Conservation (phyloP, 92 coral and sea anemone genomes). For the Heteractis magnifica region DNA sequence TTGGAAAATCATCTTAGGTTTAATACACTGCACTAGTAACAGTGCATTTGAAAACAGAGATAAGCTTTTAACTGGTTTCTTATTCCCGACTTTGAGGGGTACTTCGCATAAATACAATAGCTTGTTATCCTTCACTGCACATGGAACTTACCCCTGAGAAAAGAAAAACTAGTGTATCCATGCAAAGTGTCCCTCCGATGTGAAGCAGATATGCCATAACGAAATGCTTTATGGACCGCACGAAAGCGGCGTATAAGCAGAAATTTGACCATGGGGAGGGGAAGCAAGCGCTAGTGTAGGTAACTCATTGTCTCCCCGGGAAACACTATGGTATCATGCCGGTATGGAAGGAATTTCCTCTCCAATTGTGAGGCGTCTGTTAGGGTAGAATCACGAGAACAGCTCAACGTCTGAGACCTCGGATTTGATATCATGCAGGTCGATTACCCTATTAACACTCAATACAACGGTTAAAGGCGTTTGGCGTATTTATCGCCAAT, state of each 20-base stretch:
- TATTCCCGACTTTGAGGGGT: too few relatives aligned
- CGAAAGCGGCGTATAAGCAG: background rate
- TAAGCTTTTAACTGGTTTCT: too few relatives aligned
- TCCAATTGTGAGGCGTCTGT: background rate
- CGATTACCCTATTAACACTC: slow-evolving; percentile 6
- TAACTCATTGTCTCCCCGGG: background rate
- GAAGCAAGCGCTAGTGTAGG: background rate
- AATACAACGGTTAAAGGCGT: background rate
- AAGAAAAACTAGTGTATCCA: too few relatives aligned
- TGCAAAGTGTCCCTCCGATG: too few relatives aligned
- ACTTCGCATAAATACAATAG: too few relatives aligned
- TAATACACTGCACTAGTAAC: too few relatives aligned
- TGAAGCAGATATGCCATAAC: too few relatives aligned
- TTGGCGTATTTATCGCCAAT: background rate
- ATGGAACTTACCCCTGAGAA: too few relatives aligned
- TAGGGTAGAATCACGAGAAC: background rate
- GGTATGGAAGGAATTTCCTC: background rate
- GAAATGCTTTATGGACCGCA: too few relatives aligned
- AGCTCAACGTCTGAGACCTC: background rate
- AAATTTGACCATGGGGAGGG: background rate
- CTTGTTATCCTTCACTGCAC: too few relatives aligned
- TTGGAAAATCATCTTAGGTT: too few relatives aligned
- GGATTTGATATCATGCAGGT: background rate
- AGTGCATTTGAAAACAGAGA: too few relatives aligned
- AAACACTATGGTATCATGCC: background rate